Conservation (phyloP, 2,888 invertebrate species). For the Chloroclystis v-ata region DNA sequence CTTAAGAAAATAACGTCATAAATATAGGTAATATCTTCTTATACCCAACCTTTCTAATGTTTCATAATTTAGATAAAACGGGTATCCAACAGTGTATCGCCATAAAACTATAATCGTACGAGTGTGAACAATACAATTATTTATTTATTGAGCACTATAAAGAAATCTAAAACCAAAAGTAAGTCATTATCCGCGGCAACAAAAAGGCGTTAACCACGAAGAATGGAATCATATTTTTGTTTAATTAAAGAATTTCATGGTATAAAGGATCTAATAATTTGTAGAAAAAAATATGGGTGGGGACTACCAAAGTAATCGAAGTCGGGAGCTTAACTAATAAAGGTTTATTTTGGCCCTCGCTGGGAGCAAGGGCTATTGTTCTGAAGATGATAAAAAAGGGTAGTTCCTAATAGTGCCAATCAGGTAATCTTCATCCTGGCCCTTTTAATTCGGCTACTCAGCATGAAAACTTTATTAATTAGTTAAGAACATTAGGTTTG, state of each 20-base stretch:
- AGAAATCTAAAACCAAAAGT: constrained; percentile 53
- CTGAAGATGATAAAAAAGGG: neutral
- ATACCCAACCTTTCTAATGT: too few species aligned
- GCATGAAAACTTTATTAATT: too few species aligned
- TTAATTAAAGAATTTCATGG: constrained; percentile 71
- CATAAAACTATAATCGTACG: constrained; percentile 12
- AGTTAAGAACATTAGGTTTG: too few species aligned
- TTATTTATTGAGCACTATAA: constrained; percentile 27
- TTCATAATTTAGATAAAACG: neutral
- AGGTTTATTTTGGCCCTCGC: constrained; percentile 17
- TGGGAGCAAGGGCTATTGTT: constrained; percentile 2
- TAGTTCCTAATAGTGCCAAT: neutral
- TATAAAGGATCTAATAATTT: constrained; percentile 61
- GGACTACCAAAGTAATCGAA: constrained; percentile 38
- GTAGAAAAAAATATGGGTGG: constrained; percentile 33
- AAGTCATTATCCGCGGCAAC: constrained; percentile 67
- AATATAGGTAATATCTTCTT: too few species aligned
- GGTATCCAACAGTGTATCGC: neutral
- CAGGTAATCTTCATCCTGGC: neutral
- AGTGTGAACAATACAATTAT: constrained; percentile 28
- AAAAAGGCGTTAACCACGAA: constrained; percentile 66
- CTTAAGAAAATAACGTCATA: too few species aligned
- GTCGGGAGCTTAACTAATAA: constrained; percentile 45
- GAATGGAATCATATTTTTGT: constrained; percentile 64
- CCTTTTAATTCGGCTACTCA: neutral